Evolutionary conservation across 2,797 vertebrate genomes (phyloP), one percentile per base, ranked within the genome.

Genomic region (Aulostomus chinensis): DNA sequence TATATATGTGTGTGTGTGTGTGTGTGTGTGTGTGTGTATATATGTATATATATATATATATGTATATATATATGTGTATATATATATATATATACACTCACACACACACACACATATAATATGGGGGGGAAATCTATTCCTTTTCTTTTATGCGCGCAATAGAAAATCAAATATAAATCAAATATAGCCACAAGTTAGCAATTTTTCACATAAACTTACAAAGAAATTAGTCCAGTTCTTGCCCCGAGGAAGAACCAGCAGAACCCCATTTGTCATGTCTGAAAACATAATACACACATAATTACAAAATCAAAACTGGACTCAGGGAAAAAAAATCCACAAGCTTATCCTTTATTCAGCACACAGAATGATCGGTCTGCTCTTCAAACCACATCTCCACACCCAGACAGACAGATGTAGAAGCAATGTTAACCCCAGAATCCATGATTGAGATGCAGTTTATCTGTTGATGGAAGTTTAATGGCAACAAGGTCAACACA

Each of bases 281-380:
- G 71, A 65, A 76, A 77, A 73, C 43, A 47, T 50, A 76, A 68
- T 68, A 17, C 56, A 61, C 37, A 73, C 41, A 62, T 73, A 76
- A 86, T 80, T 58, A 84, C 45, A 45, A 64, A 81, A 82, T 82
- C 68, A 71, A 70, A 83, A 61, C 58, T 56, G 57, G 65, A 73
- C 46, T 34, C 4, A 4, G 29, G 58, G 48, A 43, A 43, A 51
- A n/a, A 30, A 45, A 57, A 61, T 70, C 66, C 57, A 58, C 11
- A 33, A 58, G 43, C 59, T 64, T 77, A 60, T 66, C 25, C 15
- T 56, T 76, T 31, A 55, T 54, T 61, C 41, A n/a, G 22, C 15
- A 30, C 30, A 39, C 16, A 40, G 40, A 56, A 50, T 60, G 39
- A n/a, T n/a, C n/a, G n/a, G 25, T 49, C 33, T 37, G 25, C 22